Percentiles rank a stretch among this genome's conserved stretches.
phyloP scores from a whole-genome alignment of 2,888 invertebrate genomes.

The Cartodere bifasciata region DNA sequence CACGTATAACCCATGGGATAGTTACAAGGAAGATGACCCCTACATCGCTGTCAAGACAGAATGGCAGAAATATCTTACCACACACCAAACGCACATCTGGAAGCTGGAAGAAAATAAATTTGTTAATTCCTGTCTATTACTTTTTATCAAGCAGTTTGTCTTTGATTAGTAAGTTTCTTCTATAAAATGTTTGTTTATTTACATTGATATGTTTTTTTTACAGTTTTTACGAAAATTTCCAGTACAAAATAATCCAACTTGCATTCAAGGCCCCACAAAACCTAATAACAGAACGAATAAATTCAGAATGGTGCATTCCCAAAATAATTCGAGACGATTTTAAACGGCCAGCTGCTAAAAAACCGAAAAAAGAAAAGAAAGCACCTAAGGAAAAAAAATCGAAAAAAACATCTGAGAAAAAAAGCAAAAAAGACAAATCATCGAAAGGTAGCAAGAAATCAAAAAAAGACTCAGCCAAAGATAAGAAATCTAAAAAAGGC shows the following conservation, averaged over 20 bases:
- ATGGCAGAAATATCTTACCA: constrained; percentile 15
- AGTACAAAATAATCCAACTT: constrained; percentile 27
- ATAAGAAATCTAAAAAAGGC: neutral
- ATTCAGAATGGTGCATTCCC: constrained; percentile 27
- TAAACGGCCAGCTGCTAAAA: constrained; percentile 21
- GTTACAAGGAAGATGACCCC: too few species aligned
- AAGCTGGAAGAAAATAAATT: constrained; percentile 20
- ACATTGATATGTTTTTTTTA: constrained; percentile 12
- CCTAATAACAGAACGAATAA: constrained; percentile 28
- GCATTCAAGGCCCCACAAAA: constrained; percentile 25
- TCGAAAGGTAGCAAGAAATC: constrained; percentile 10
- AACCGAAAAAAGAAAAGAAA: constrained; percentile 20
- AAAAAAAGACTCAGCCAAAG: constrained; percentile 6
- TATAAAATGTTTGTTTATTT: constrained; percentile 7
- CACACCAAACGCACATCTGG: constrained; percentile 14
- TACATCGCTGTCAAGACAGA: constrained; percentile 10
- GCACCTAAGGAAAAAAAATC: constrained; percentile 19
- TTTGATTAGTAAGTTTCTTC: constrained; percentile 29
- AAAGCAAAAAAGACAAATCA: constrained; percentile 21
- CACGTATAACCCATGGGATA: too few species aligned
- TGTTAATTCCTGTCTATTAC: constrained; percentile 25
- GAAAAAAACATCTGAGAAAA: constrained; percentile 15
- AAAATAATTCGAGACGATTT: constrained; percentile 28
- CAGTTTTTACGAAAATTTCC: constrained; percentile 32
- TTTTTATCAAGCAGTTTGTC: constrained; percentile 30